phyloP scores from a whole-genome alignment of 2,797 vertebrate genomes.

The Knipowitschia caucasica region DNA sequence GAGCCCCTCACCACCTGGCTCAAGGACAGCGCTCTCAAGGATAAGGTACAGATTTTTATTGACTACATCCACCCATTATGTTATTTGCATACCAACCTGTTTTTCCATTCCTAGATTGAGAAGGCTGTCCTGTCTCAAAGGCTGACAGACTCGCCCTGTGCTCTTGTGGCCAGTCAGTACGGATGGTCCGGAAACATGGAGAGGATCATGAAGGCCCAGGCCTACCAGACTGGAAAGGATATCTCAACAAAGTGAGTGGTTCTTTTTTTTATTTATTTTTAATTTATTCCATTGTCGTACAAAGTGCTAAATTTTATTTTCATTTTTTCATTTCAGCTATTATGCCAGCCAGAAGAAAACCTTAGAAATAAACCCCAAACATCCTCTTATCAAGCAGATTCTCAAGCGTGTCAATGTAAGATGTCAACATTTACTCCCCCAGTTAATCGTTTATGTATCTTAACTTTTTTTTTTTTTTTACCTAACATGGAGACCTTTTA shows the following conservation, averaged over 20 bases:
- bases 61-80: not conserved
- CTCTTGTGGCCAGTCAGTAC: slow-evolving; percentile 95
- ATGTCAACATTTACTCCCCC: too few relatives aligned
- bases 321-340: slow-evolving; percentile 74
- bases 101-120: slow-evolving; percentile 80
- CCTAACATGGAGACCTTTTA: too few relatives aligned
- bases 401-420: slow-evolving; percentile 85
- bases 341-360: slow-evolving; percentile 99
- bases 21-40: slow-evolving; percentile 94
- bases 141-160: slow-evolving; percentile 91
- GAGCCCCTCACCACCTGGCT: slow-evolving; percentile 95
- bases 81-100: not conserved
- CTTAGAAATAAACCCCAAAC: slow-evolving; percentile 95
- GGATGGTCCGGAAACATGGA: slow-evolving; percentile 99
- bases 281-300: too few relatives aligned
- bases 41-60: slow-evolving; percentile 76
- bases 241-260: slow-evolving; percentile 96
- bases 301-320: too few relatives aligned
- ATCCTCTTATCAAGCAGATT: slow-evolving; percentile 95
- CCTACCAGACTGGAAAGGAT: slow-evolving; percentile 98
- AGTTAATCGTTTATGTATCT: too few relatives aligned
- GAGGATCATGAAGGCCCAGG: slow-evolving; percentile 99
- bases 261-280: too few relatives aligned
- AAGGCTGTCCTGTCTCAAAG: slow-evolving; percentile 94
- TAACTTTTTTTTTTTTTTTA: too few relatives aligned